Conservation (phyloP, 1,140 invertebrate genomes). For the Akabosia matsudoensis region DNA sequence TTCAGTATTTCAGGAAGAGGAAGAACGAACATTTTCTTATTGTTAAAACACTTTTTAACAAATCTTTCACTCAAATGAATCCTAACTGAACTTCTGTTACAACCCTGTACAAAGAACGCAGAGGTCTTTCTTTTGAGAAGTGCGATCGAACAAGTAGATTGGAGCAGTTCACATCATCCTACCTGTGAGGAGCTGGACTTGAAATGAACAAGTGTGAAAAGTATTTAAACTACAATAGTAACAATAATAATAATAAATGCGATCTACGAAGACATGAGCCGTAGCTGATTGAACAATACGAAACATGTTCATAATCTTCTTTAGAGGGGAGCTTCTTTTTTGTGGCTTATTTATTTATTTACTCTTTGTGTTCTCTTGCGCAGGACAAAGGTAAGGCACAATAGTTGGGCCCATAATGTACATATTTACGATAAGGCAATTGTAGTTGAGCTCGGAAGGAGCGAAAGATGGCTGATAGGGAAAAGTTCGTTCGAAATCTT, state of each 20-base stretch:
- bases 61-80: no score
- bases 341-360: neutral
- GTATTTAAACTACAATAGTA: neutral
- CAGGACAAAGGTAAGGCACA: neutral
- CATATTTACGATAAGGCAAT: conserved; percentile 13
- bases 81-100: no score
- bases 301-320: conserved; percentile 10
- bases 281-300: neutral
- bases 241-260: no score
- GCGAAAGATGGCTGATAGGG: neutral
- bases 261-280: neutral
- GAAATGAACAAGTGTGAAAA: conserved; percentile 6
- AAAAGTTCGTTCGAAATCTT: neutral
- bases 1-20: conserved; percentile 2
- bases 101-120: no score
- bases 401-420: neutral
- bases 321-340: neutral
- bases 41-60: no score
- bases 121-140: no score
- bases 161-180: neutral
- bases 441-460: neutral
- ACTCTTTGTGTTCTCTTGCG: neutral
- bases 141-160: conserved; percentile 18
- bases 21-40: neutral
- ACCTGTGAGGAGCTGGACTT: neutral